These are phyloP conservation scores for Chiroxiphia lanceolata DNA, from an alignment of 2,797 vertebrate genomes.

Conservation along the genomic window DNA sequence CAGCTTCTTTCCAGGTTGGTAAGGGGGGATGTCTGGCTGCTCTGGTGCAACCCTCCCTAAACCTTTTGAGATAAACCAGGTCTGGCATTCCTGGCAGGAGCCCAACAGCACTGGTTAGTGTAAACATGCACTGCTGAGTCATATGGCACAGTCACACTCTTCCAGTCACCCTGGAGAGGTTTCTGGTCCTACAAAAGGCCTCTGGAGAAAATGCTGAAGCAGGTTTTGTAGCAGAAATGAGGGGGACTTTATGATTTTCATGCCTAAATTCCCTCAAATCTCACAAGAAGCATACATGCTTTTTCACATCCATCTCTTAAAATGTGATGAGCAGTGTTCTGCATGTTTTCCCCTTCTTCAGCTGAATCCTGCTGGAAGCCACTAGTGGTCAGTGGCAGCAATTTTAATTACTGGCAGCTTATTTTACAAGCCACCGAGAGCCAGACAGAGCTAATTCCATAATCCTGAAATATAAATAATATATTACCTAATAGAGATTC, in stretches of 20 bases:
- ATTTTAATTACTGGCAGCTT: background rate
- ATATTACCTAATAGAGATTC: background rate
- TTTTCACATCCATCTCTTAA: background rate
- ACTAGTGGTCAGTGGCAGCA: background rate
- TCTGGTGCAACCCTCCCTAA: background rate
- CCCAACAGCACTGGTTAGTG: background rate
- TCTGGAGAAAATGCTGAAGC: background rate
- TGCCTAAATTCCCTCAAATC: background rate
- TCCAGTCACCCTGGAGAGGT: background rate
- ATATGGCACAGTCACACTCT: background rate
- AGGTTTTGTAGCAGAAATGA: background rate
- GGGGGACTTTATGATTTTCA: background rate
- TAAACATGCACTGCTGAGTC: background rate
- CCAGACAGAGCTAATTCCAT: background rate
- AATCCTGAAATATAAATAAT: constrained; percentile 21
- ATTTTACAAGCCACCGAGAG: background rate
- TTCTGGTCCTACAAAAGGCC: background rate
- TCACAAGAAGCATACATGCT: background rate
- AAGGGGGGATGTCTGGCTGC: background rate
- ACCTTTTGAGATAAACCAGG: background rate
- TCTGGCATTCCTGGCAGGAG: background rate
- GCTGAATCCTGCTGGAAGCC: background rate
- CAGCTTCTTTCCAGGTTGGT: background rate
- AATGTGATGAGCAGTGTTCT: background rate
- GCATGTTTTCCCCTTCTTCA: background rate